Percentiles rank a stretch among this genome's conserved stretches.
phyloP scores from a whole-genome alignment of 2,888 invertebrate genomes.

The Cabera pusaria region DNA sequence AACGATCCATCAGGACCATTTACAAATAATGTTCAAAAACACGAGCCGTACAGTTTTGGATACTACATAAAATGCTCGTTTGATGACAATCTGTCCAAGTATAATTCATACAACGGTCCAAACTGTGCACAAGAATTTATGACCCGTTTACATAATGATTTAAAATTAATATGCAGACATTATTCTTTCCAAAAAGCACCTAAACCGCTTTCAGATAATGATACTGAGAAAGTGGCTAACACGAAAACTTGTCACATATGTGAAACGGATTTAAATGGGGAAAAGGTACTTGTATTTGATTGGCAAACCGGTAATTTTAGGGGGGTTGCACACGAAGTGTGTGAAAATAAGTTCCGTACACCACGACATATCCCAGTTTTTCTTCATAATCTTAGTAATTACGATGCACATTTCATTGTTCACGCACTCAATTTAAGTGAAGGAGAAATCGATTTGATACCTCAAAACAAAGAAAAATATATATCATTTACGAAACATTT shows the following conservation, averaged over 20 bases:
- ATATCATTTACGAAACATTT: conserved; percentile 40
- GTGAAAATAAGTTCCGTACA: conserved; percentile 19
- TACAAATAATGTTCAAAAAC: not conserved
- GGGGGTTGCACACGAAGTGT: conserved; percentile 34
- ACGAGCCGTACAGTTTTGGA: conserved; percentile 4
- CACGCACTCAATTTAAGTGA: conserved; percentile 32
- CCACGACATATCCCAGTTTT: conserved; percentile 4
- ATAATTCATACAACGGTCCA: not conserved
- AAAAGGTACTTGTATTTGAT: conserved; percentile 24
- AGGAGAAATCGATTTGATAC: conserved; percentile 21
- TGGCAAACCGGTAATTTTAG: conserved; percentile 33
- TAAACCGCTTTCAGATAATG: not conserved
- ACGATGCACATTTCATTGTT: conserved; percentile 42
- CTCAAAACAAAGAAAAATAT: conserved; percentile 41
- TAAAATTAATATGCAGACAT: not conserved
- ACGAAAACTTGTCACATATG: conserved; percentile 3
- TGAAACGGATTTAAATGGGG: conserved; percentile 5
- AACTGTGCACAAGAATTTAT: conserved; percentile 4
- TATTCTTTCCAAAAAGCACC: not conserved
- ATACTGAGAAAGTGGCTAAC: not conserved
- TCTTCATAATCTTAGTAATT: conserved; percentile 27
- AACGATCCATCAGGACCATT: conserved; percentile 18
- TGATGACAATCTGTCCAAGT: conserved; percentile 6
- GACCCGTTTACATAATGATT: not conserved
- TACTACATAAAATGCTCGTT: conserved; percentile 30